Percentiles rank a stretch among this genome's conserved stretches.
These are phyloP conservation scores for Plebejus anna DNA, from an alignment of 2,888 invertebrate genomes.

Conservation along the genomic window DNA sequence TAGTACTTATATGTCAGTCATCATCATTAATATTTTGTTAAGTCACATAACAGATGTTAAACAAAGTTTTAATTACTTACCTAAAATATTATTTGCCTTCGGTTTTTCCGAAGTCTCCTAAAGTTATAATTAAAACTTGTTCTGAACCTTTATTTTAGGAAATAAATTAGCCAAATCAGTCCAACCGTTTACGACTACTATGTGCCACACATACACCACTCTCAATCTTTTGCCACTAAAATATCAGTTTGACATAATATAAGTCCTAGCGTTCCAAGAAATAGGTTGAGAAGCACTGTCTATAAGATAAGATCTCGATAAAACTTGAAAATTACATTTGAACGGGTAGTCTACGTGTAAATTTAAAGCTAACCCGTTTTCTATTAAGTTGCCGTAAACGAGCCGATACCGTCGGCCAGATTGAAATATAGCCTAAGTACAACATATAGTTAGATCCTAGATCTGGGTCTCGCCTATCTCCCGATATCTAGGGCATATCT, in stretches of 20 bases:
- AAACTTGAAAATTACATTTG: conserved; percentile 3
- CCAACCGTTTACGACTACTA: no score
- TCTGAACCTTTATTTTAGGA: no score
- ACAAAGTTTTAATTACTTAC: no score
- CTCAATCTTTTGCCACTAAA: not conserved
- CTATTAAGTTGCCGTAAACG: conserved; percentile 31
- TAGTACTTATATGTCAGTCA: no score
- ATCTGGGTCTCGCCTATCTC: conserved; percentile 42
- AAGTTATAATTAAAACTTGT: no score
- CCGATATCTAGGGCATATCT: conserved; percentile 43
- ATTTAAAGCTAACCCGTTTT: conserved; percentile 26
- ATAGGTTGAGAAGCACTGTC: not conserved
- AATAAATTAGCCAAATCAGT: no score
- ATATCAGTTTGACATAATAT: not conserved
- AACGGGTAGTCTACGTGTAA: conserved; percentile 3
- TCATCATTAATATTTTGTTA: no score
- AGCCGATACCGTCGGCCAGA: conserved; percentile 34
- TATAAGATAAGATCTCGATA: not conserved
- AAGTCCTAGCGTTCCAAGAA: not conserved
- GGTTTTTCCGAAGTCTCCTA: no score
- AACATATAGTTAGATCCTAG: conserved; percentile 40
- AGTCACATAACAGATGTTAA: no score
- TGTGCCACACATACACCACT: no score
- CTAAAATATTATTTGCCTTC: no score
- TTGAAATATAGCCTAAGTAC: conserved; percentile 37